Evolutionary conservation across 2,888 invertebrate genomes (phyloP).

Genomic region (Alloplasta piceator): DNA sequence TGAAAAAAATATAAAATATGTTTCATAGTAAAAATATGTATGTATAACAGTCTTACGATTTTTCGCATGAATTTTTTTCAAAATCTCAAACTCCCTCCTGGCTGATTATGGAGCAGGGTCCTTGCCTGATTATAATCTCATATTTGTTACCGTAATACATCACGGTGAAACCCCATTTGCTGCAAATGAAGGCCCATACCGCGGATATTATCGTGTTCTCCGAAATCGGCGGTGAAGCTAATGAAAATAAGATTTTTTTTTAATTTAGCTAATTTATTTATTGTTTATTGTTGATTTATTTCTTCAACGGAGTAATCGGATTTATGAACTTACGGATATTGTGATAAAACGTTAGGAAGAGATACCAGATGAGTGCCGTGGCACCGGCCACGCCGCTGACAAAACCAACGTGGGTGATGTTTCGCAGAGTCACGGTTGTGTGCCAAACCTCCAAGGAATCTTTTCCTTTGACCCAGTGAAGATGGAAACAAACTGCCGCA

Average conservation of each 20-base stretch:
- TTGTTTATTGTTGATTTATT: not conserved
- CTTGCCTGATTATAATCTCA: slow-evolving; percentile 66
- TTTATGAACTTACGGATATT: slow-evolving; percentile 72
- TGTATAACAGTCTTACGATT: slow-evolving; percentile 19
- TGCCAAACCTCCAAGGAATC: slow-evolving; percentile 71
- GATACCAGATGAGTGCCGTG: slow-evolving; percentile 72
- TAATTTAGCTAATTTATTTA: not conserved
- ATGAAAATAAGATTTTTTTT: not conserved
- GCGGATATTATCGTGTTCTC: slow-evolving; percentile 70
- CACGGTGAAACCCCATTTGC: slow-evolving; percentile 71
- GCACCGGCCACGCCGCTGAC: slow-evolving; percentile 66
- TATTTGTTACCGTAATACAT: slow-evolving; percentile 71
- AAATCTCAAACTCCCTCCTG: slow-evolving; percentile 64
- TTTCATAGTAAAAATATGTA: slow-evolving; percentile 37
- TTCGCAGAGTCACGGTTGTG: slow-evolving; percentile 66
- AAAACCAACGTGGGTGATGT: slow-evolving; percentile 71
- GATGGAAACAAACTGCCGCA: slow-evolving; percentile 71
- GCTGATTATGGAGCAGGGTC: slow-evolving; percentile 65
- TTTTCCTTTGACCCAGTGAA: slow-evolving; percentile 71
- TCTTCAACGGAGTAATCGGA: not conserved
- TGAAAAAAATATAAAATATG: slow-evolving; percentile 46
- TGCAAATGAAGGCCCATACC: slow-evolving; percentile 70
- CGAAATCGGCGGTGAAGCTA: slow-evolving; percentile 68
- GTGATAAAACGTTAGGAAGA: slow-evolving; percentile 72
- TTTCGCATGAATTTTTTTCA: not conserved